These are phyloP conservation scores for Synanthedon vespiformis DNA, from an alignment of 2,888 invertebrate genomes.

Conservation along the genomic window DNA sequence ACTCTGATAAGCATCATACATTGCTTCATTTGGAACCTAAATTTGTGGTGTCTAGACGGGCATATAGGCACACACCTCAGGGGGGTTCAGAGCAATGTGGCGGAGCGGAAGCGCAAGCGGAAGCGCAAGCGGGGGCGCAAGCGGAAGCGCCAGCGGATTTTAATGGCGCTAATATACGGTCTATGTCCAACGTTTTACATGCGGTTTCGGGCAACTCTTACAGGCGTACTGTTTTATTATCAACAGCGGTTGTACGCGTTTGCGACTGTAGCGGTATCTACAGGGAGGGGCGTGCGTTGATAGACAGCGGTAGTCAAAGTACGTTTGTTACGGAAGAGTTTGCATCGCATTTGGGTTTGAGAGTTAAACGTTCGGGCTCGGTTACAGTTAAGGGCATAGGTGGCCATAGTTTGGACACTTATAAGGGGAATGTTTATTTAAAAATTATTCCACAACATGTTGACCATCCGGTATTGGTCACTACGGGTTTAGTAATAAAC, in stretches of 20 bases:
- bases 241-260: conserved; percentile 4
- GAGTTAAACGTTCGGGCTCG: background rate
- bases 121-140: background rate
- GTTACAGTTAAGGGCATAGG: too few species aligned
- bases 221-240: background rate
- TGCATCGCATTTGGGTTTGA: background rate
- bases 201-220: too few species aligned
- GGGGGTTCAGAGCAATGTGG: background rate
- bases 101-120: background rate
- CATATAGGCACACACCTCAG: background rate
- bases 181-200: too few species aligned
- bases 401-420: too few species aligned
- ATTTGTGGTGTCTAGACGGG: background rate
- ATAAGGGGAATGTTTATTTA: too few species aligned
- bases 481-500: too few species aligned
- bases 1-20: too few species aligned
- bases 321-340: background rate
- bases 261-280: background rate
- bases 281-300: background rate
- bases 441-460: too few species aligned
- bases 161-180: too few species aligned
- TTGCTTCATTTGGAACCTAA: background rate
- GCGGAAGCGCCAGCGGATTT: background rate
- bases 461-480: too few species aligned
- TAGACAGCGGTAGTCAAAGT: background rate